phyloP scores from a whole-genome alignment of 2,797 vertebrate genomes.

The Rhinophrynus dorsalis region DNA sequence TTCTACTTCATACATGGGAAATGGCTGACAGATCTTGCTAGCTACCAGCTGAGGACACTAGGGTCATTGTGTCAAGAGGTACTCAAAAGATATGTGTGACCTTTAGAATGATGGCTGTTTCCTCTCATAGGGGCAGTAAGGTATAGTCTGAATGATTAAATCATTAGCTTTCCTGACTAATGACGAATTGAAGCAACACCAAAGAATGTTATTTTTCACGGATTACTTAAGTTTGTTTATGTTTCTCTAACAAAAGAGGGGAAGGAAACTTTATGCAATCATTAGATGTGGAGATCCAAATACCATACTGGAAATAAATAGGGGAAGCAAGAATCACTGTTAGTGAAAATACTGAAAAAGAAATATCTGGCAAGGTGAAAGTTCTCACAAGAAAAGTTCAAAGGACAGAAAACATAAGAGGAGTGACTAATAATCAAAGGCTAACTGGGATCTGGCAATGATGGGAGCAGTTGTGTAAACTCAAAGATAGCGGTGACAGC shows the following conservation, averaged over 20 bases:
- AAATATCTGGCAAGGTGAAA: conserved; percentile 41
- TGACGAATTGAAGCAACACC: conserved; percentile 39
- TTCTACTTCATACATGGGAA: not conserved
- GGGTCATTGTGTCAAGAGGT: conserved; percentile 46
- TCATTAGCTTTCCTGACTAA: conserved; percentile 30
- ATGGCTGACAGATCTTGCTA: conserved; percentile 9
- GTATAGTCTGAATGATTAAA: conserved; percentile 30
- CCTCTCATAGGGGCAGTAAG: conserved; percentile 23
- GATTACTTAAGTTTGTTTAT: conserved; percentile 15
- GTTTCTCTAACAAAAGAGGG: conserved; percentile 24
- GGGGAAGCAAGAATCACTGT: conserved; percentile 6
- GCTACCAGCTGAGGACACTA: conserved; percentile 21
- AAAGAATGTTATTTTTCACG: conserved; percentile 27
- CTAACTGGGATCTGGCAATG: not conserved
- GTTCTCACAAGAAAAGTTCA: conserved; percentile 40
- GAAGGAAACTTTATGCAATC: conserved; percentile 39
- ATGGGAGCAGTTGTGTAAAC: conserved; percentile 40
- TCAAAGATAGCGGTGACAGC: not conserved
- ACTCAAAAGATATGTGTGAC: conserved; percentile 40
- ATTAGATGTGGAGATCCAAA: conserved; percentile 20
- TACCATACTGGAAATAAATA: conserved; percentile 36
- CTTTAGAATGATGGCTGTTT: conserved; percentile 28
- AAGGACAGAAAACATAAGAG: conserved; percentile 14
- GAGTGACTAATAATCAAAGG: not conserved
- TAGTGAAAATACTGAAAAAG: conserved; percentile 24